A percentile compares a stretch with the other conserved stretches of the same genome.
These are phyloP conservation scores for Myripristis murdjan DNA, from an alignment of 2,797 vertebrate species.

Conservation along the genomic window DNA sequence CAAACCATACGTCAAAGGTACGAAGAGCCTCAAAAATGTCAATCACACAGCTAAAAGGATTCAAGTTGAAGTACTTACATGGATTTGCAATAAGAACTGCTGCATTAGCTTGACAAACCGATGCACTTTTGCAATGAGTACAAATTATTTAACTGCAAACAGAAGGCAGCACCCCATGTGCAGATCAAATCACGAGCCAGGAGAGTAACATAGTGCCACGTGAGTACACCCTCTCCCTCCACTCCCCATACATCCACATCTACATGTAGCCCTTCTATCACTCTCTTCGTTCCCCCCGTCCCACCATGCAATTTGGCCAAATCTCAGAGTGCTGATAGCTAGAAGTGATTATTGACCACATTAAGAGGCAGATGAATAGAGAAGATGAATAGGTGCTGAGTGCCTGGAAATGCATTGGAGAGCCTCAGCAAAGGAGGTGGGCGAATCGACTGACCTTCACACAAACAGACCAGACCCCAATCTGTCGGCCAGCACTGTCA, in stretches of 20 bases:
- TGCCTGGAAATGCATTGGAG: conserved; percentile 10
- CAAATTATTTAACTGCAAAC: conserved; percentile 36
- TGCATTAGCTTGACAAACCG: conserved; percentile 26
- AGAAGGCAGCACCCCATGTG: conserved; percentile 54
- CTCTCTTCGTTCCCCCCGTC: neutral
- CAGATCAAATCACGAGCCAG: conserved; percentile 49
- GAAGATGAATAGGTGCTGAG: conserved; percentile 17
- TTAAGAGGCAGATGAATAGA: conserved; percentile 32
- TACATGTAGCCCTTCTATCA: neutral
- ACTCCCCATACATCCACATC: conserved; percentile 13
- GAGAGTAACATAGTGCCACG: conserved; percentile 40
- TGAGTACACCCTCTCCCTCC: conserved; percentile 27
- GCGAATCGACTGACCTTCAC: conserved; percentile 34
- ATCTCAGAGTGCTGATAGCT: conserved; percentile 9
- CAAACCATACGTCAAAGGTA: neutral
- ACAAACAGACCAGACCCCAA: conserved; percentile 38
- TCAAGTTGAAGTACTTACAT: neutral
- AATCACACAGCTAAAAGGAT: conserved; percentile 1
- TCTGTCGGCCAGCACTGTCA: conserved; percentile 26
- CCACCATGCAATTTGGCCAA: neutral
- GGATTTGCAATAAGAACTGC: neutral
- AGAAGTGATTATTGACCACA: conserved; percentile 40
- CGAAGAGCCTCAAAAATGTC: neutral
- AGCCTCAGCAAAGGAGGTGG: neutral
- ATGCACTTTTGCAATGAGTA: conserved; percentile 24